Evolutionary conservation across 1,140 invertebrate genomes (phyloP), one percentile per base, ranked within the genome.

Genomic region (Aleiodes sp.): DNA sequence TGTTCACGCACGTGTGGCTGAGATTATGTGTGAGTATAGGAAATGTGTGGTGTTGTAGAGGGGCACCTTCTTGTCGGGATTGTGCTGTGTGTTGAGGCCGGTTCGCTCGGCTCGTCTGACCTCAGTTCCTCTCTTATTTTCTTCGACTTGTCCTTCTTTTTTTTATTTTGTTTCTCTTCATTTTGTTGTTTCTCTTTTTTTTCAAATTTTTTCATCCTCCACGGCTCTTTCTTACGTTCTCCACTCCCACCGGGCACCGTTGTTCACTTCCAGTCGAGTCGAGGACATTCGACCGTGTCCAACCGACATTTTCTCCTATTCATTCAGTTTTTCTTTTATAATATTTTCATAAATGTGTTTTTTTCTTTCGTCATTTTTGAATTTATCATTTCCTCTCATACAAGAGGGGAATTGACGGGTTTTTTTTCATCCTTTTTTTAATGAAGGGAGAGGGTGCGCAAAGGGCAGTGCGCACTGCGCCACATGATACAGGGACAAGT

Each of bases 401-500:
- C 12, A 33, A 10, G 12, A 8, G 31, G 4, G 31, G 2, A 33
- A 7, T 8, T 10, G 31, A 33, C 31, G 12, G 12, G 12, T 33
- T 59, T n/a, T 59, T 59, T 16, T 31, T 31, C 2, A 14, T 29
- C 2, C 26, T 24, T 24, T 21, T 52, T 21, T 52, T 9, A 4
- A 52, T 24, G 2, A 52, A 19, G 6, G 8, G 16, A 52, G 26
- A 52, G 46, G 26, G 26, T 52, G 46, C 26, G 46, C 46, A 52
- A 24, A n/a, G n/a, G n/a, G n/a, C n/a, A n/a, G 46, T 52, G 19
- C 46, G 16, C 9, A 12, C 46, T 52, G 46, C 46, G 26, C 46
- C 26, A 21, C 46, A 52, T 52, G 46, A 52, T 52, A 16, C 56
- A 59, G n/a, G 12, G 56, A 59, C 56, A 59, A 59, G 56, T 59